Evolutionary conservation across 2,888 invertebrate species (phyloP).

Genomic region (Pyrochroa serraticornis): DNA sequence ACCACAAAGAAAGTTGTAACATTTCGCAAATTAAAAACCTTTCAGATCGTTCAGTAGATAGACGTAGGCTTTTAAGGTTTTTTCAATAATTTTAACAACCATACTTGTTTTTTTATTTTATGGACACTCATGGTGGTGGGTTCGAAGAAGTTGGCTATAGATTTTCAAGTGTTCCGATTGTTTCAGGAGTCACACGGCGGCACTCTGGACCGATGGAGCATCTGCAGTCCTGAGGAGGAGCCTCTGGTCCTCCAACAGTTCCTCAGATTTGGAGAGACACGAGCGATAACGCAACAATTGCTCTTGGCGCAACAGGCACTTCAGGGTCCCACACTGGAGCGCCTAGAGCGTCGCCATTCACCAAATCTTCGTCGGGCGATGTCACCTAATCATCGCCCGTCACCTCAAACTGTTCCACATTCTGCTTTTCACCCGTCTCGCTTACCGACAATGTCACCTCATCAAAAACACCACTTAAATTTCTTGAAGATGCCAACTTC

Average conservation of each 20-base stretch:
- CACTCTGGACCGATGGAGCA: constrained; percentile 87
- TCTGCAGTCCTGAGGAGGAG: constrained; percentile 87
- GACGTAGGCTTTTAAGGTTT: no score
- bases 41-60: no score
- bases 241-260: constrained; percentile 91
- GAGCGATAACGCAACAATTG: constrained; percentile 77
- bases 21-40: no score
- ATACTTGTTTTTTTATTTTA: no score
- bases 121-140: no score
- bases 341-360: constrained; percentile 59
- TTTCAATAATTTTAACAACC: no score
- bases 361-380: constrained; percentile 62
- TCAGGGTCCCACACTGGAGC: constrained; percentile 65
- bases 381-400: constrained; percentile 70
- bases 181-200: constrained; percentile 65
- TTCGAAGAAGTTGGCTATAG: constrained; percentile 4
- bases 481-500: constrained; percentile 59
- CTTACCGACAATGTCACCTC: constrained; percentile 59
- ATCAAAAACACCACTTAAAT: constrained; percentile 58
- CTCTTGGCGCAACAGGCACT: constrained; percentile 67
- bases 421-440: constrained; percentile 58
- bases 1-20: no score
- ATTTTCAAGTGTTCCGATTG: constrained; percentile 25
- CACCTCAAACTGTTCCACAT: constrained; percentile 63
- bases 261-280: constrained; percentile 86